Percentiles rank a stretch among this genome's conserved stretches.
Conservation (phyloP, 2,797 vertebrate genomes). For the Hirundo rustica region DNA sequence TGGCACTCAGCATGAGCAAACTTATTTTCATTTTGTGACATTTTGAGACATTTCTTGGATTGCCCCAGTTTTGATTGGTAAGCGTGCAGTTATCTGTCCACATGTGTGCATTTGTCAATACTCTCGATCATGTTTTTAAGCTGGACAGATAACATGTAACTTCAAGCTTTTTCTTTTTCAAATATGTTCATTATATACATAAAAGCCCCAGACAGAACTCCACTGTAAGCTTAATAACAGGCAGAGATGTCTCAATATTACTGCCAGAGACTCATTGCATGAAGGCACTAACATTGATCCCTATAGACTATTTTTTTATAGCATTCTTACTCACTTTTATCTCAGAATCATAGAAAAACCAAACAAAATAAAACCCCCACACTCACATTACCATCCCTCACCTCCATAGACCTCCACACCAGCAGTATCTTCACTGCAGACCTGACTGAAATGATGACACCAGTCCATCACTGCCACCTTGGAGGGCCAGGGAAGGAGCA, state of each 20-base stretch:
- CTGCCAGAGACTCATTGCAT: neutral
- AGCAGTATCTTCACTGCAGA: neutral
- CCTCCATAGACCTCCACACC: neutral
- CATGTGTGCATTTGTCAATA: neutral
- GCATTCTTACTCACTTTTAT: neutral
- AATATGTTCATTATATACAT: neutral
- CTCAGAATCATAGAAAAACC: neutral
- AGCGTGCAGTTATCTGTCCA: neutral
- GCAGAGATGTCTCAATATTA: neutral
- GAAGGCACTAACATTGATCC: neutral
- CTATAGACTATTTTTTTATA: neutral
- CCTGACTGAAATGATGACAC: neutral
- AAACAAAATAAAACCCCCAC: neutral
- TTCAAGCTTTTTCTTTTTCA: neutral
- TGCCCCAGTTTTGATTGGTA: neutral
- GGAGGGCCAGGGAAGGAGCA: neutral
- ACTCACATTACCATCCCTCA: rapidly evolving
- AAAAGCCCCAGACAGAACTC: rapidly evolving
- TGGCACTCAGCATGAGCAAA: neutral
- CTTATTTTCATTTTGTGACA: neutral
- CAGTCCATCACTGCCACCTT: neutral
- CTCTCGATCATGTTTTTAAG: neutral
- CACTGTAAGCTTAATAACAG: neutral
- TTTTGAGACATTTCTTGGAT: neutral
- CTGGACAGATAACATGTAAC: neutral